These are phyloP conservation scores for Crotophaga sulcirostris DNA, from an alignment of 2,113 vertebrate species.

Conservation along the genomic window DNA sequence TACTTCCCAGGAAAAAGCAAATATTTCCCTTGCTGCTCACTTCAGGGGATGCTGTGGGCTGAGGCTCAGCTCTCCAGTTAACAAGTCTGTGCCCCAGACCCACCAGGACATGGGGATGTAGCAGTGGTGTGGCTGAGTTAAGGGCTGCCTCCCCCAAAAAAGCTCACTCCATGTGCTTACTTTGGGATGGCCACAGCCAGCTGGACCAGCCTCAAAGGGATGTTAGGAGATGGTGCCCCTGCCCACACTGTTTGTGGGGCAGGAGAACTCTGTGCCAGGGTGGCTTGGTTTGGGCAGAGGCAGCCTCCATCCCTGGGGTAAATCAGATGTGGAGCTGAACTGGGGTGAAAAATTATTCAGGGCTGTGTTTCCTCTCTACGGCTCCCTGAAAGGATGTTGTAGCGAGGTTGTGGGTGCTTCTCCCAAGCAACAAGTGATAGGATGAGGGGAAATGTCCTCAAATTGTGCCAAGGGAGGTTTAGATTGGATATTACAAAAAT, in stretches of 20 bases:
- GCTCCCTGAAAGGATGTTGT: no score
- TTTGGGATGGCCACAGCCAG: background rate
- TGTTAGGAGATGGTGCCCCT: background rate
- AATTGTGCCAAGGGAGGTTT: no score
- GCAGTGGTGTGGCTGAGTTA: background rate
- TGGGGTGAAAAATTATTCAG: no score
- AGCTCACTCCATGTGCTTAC: fast-evolving
- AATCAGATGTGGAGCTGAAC: background rate
- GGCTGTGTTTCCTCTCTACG: no score
- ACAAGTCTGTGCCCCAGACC: background rate
- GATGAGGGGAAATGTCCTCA: no score
- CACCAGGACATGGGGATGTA: background rate
- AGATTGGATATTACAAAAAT: no score
- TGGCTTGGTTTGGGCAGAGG: background rate
- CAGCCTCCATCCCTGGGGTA: background rate
- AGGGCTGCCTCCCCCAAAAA: background rate
- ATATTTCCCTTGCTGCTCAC: background rate
- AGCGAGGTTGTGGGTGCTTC: no score
- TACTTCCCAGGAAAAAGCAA: background rate
- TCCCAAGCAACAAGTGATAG: no score
- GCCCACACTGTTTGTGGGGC: fast-evolving
- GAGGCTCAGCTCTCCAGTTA: background rate
- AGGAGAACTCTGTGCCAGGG: background rate
- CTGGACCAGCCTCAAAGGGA: fast-evolving
- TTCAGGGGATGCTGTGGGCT: fast-evolving